Evolutionary conservation across 2,113 vertebrate species (phyloP).

Genomic region (Butorides virescens): DNA sequence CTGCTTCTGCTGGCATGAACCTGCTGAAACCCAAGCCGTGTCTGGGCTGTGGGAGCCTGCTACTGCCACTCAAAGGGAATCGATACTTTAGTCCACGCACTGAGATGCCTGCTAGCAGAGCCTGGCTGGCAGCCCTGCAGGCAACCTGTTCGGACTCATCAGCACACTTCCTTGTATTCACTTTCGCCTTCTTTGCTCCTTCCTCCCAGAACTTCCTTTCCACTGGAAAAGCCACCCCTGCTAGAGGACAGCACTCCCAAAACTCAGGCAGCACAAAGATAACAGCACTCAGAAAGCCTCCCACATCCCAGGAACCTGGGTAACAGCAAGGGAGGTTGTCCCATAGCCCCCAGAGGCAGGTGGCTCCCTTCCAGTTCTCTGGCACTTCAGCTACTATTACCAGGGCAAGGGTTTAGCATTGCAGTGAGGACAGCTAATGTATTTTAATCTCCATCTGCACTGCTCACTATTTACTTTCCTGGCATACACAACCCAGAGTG

Average conservation of each 20-base stretch:
- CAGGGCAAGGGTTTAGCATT: slow-evolving; percentile 43
- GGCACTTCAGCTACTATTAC: slow-evolving; percentile 6
- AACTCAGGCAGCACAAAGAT: rapidly evolving
- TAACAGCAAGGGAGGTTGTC: neutral
- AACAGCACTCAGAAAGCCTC: neutral
- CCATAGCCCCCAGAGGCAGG: neutral
- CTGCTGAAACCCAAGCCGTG: slow-evolving; percentile 40
- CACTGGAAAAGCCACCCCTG: neutral
- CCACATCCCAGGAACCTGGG: neutral
- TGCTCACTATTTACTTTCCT: slow-evolving; percentile 46
- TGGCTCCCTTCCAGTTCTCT: neutral
- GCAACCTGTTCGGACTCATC: neutral
- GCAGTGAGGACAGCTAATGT: slow-evolving; percentile 32
- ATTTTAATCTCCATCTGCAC: slow-evolving; percentile 51
- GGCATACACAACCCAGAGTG: neutral
- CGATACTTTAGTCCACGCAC: neutral
- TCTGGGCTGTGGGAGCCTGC: slow-evolving; percentile 8
- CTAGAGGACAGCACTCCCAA: neutral
- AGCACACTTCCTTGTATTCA: neutral
- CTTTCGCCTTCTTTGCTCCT: neutral
- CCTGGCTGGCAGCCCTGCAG: slow-evolving; percentile 18
- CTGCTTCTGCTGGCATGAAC: neutral
- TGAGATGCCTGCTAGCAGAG: neutral
- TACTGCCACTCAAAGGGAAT: slow-evolving; percentile 58
- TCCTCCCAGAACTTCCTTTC: neutral